These are phyloP conservation scores for Nephotettix cincticeps DNA, from an alignment of 1,140 invertebrate genomes.

Conservation along the genomic window DNA sequence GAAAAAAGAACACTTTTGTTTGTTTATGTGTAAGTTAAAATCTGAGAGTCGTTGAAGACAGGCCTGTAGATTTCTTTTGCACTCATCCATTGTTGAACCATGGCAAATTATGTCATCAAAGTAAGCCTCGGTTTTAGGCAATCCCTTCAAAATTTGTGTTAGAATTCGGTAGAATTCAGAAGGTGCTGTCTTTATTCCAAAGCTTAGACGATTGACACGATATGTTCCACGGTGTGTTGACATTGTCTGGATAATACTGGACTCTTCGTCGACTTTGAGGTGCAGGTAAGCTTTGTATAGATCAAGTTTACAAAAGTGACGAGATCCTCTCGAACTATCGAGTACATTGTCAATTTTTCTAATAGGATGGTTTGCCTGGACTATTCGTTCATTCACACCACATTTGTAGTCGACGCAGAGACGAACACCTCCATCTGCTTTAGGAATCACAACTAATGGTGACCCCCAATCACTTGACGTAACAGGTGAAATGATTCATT, in stretches of 20 bases:
- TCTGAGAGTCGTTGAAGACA: no score
- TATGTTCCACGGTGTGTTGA: slow-evolving; percentile 45
- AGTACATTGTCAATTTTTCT: slow-evolving; percentile 24
- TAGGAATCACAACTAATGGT: slow-evolving; percentile 47
- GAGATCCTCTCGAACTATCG: slow-evolving; percentile 18
- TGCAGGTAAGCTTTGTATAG: slow-evolving; percentile 43
- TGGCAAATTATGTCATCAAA: no score
- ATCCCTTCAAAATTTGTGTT: slow-evolving; percentile 44
- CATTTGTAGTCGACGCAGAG: slow-evolving; percentile 53
- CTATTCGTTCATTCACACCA: slow-evolving; percentile 33
- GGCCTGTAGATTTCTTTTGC: no score
- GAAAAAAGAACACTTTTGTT: slow-evolving; percentile 48
- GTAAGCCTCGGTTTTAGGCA: slow-evolving; percentile 39
- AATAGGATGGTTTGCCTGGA: slow-evolving; percentile 14
- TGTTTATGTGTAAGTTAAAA: slow-evolving; percentile 39
- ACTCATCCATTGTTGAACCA: no score
- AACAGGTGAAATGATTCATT: slow-evolving; percentile 38
- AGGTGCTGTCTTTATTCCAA: slow-evolving; percentile 52
- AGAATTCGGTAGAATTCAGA: slow-evolving; percentile 53
- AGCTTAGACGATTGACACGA: slow-evolving; percentile 47
- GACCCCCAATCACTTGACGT: slow-evolving; percentile 45
- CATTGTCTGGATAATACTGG: slow-evolving; percentile 44
- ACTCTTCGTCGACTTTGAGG: slow-evolving; percentile 38
- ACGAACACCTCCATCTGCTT: slow-evolving; percentile 43
- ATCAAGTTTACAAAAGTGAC: slow-evolving; percentile 37